Base-by-base conservation (phyloP, 2,797 vertebrate genomes). In the Graptemys geographica region DNA sequence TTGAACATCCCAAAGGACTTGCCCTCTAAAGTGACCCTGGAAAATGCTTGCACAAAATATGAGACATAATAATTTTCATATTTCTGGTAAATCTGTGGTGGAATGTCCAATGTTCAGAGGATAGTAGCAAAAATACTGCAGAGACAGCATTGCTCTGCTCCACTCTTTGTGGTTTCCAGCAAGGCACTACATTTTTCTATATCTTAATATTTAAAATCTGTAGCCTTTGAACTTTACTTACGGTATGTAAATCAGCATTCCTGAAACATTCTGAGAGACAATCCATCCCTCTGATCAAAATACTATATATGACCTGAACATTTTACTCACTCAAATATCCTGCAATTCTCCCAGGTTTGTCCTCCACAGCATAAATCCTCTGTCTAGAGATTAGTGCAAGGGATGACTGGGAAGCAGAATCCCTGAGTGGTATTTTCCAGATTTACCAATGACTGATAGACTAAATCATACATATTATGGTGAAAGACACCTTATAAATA, bases 51-150 rank as follows among this genome's bases (percentile, higher is more conserved):
- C 44, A 19, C 57, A 86, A 93, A 89, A 65, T 81, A 86, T 86
- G 86, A 86, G 72, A 89, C 84, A 89, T 93, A 79, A 92, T 89
- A 79, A 72, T 86, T 93, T 90, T 87, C 84, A 83, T 90, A 89
- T 79, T 90, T 86, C 82, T 82, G 79, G 83, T 80, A 51, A 69
- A 72, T 83, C 56, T 52, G 79, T 86, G 59, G 72, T 86, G 79
- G 83, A 80, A 79, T 93, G 87, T 93, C 57, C 83, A 83, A 79
- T 52, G 57, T 90, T 90, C 84, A 90, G 79, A 93, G 87, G 87
- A 83, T 51, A 90, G 80, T 83, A 52, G 74, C 11, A 81, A 69
- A 89, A 81, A 89, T 90, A 93, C 86, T 84, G 83, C 53, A 79
- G 69, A 28, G 27, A 78, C 12, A 28, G 25, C 25, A 28, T 78